Evolutionary conservation across 2,888 invertebrate genomes (phyloP), one percentile per base, ranked within the genome.

Genomic region (Pharmacophagus antenor): DNA sequence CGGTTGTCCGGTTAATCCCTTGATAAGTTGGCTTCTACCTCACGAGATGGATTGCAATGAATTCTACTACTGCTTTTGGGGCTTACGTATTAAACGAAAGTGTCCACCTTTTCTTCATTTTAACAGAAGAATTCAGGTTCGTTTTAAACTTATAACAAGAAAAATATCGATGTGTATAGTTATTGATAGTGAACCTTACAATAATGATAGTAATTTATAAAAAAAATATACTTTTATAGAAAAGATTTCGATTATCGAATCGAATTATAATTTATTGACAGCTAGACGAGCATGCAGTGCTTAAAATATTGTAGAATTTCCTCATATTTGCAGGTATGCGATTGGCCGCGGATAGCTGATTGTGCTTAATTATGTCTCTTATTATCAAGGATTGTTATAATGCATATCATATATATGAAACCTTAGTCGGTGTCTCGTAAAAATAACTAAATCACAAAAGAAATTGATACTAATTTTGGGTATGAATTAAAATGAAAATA

Each of bases 51-150:
- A 82, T 58, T 87, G 85, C 69, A 79, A 73, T 54, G 65, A 69
- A 6, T 88, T 86, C 77, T 88, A 85, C 67, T 79, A 80, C 64
- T 88, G 88, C 67, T 83, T 82, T 21, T 81, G 82, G 80, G 85
- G 85, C 37, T 53, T 71, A 7, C 72, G 70, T 53, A 74, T 78
- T 2, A 63, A 67, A 18, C 72, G 74, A 27, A n/a, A 68, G 21
- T 87, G 87, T 49, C 65, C 81, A 1, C 15, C 42, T 1, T 61
- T 65, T 0, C 67, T 81, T 22, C 80, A 85, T 63, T 87, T 87
- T 71, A 85, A 85, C 70, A 74, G 71, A 42, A 49, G 42, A 2
- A 56, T 80, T 12, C 84, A 85, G 79, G 85, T 86, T 56, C 69
- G 71, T 55, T 15, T 31, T 12, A 23, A 21, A 4, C n/a, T n/a